Conservation (phyloP, 2,113 vertebrate species). For the Microcebus tavaratra region DNA sequence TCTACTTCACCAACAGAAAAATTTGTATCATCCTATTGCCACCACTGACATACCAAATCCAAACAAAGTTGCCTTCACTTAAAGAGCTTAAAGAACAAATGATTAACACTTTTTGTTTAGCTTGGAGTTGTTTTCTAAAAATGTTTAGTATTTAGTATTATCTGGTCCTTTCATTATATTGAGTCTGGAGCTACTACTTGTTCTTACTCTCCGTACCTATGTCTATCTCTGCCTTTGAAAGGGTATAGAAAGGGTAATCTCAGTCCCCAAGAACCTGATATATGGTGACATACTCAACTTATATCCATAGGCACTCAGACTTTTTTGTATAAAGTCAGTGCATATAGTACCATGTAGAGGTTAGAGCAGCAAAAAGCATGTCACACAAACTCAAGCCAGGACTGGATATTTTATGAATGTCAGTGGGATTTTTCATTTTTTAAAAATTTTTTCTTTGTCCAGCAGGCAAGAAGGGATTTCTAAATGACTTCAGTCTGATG, state of each 20-base stretch:
- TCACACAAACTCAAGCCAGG: conserved; percentile 5
- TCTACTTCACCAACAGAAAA: neutral
- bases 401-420: neutral
- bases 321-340: neutral
- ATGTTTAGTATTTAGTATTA: neutral
- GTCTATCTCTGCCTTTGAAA: neutral
- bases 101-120: neutral
- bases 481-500: neutral
- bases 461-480: neutral
- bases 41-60: neutral
- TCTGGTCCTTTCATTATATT: neutral
- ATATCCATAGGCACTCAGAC: neutral
- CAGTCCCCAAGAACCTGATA: neutral
- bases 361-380: neutral
- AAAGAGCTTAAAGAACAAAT: neutral
- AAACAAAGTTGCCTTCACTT: conserved; percentile 22
- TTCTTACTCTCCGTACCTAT: neutral
- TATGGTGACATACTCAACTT: neutral
- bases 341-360: neutral
- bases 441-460: neutral
- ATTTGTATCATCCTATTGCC: neutral
- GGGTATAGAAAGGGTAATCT: neutral
- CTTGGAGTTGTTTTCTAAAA: neutral
- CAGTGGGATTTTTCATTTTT: conserved; percentile 14
- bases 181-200: neutral